A percentile compares a stretch with the other conserved stretches of the same genome.
These are phyloP conservation scores for Bos taurus DNA, from an alignment of 2,113 vertebrate genomes.

Conservation along the genomic window DNA sequence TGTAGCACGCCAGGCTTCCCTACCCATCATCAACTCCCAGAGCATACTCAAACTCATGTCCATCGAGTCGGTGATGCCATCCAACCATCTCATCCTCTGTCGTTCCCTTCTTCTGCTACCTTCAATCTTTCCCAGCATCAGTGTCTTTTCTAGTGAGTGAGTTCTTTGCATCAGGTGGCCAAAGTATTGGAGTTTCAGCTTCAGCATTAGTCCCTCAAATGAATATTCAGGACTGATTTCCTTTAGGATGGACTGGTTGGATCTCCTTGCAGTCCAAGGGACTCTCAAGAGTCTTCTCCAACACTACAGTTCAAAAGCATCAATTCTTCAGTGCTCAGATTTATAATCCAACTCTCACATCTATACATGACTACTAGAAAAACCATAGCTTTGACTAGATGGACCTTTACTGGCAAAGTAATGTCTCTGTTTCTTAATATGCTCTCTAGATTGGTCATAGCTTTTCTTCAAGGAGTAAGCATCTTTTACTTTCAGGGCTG, in stretches of 20 bases:
- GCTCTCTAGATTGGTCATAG: background rate
- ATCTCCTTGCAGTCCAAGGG: background rate
- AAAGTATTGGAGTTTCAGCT: background rate
- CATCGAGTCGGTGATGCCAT: background rate
- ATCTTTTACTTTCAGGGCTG: background rate
- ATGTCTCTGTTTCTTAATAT: background rate
- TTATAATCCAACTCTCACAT: background rate
- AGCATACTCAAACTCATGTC: background rate
- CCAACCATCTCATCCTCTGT: background rate
- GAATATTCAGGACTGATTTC: background rate
- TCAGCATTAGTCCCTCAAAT: background rate
- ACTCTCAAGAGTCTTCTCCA: background rate
- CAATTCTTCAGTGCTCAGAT: background rate
- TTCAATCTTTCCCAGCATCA: background rate
- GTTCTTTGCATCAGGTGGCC: background rate
- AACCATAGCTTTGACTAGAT: background rate
- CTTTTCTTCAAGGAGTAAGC: background rate
- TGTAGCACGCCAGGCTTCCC: background rate
- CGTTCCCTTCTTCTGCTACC: background rate
- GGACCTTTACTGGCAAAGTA: background rate
- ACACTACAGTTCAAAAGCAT: background rate
- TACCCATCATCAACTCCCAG: background rate
- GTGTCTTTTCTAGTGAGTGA: background rate
- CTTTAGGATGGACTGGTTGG: background rate
- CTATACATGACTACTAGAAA: background rate